Base-by-base conservation (phyloP, 2,113 vertebrate species). In the Trematocara nigrifrons region DNA sequence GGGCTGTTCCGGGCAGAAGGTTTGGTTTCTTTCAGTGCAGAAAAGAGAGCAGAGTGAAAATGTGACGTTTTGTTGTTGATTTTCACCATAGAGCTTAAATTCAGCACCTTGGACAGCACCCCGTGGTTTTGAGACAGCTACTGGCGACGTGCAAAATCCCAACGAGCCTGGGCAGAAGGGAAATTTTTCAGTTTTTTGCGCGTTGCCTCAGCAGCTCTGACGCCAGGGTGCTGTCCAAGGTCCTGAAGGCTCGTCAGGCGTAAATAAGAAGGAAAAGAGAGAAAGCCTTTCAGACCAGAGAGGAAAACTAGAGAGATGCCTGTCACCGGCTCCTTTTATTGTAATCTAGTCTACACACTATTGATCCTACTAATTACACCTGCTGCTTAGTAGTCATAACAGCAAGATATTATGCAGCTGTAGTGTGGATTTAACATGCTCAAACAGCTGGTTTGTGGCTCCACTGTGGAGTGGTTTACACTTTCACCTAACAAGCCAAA, bases 61-160 rank as follows among this genome's bases (percentile, higher is more conserved):
- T 64, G 29, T 45, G 26, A 6, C 51, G 33, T 38, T 81, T 35
- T 45, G 26, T 6, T 51, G n/a, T 69, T 47, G 61, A 61, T 57
- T 52, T 45, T 10, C 8, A 69, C 3, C 69, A n/a, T 1, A 18
- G 10, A 29, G 22, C 2, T 74, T 49, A 49, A 26, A 26, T 57
- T 71, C 69, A 89, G 90, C 5, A 92, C 87, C 78, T 9, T 35
- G 91, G 91, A 91, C 87, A 93, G 91, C 56, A 20, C 53, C 12
- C 9, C 16, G 9, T 1, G 5, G 6, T 15, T 7, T 42, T 18
- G 4, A 18, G n/a, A 7, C 20, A 1, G 10, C 12, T 18, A 12
- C 4, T 1, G 13, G 13, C 49, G 22, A 16, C n/a, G 56, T 71
- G 16, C 35, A 59, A 15, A 51, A 16, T 51, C 56, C 16, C 47